phyloP scores from a whole-genome alignment of 1,140 invertebrate species.

The Bombus cullumanus region DNA sequence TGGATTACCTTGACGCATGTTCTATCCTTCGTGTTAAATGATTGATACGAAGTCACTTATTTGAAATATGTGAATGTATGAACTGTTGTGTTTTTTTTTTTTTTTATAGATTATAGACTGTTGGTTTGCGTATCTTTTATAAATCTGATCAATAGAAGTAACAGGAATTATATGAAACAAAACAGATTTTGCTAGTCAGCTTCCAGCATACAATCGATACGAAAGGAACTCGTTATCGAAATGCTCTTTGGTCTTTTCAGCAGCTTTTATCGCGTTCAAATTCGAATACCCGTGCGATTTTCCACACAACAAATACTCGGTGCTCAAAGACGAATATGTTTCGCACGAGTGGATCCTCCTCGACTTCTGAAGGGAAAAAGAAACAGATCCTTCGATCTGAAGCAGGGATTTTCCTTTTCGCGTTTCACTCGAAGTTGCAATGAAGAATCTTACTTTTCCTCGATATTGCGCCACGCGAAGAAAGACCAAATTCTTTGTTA shows the following conservation, averaged over 20 bases:
- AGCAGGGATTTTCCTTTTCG: conserved; percentile 18
- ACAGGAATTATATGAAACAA: not conserved
- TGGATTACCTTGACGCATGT: too few relatives aligned
- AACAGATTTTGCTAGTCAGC: not conserved
- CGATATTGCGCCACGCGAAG: not conserved
- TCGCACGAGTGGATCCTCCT: not conserved
- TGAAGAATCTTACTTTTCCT: not conserved
- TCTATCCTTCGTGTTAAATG: too few relatives aligned
- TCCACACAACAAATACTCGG: not conserved
- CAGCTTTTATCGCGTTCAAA: not conserved
- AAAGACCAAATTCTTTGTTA: not conserved
- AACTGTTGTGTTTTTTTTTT: too few relatives aligned
- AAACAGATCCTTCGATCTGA: conserved; percentile 15
- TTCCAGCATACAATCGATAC: not conserved
- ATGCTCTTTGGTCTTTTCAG: not conserved
- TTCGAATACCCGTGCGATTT: not conserved
- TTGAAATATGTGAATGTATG: too few relatives aligned
- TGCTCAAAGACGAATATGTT: not conserved
- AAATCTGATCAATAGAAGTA: not conserved
- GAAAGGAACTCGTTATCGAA: conserved; percentile 31
- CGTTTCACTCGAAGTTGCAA: not conserved
- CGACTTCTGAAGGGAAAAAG: not conserved
- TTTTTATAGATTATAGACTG: too few relatives aligned
- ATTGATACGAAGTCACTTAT: too few relatives aligned
- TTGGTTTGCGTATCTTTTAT: not conserved